Conservation (phyloP, 2,797 vertebrate species). For the Eremophila alpestris region DNA sequence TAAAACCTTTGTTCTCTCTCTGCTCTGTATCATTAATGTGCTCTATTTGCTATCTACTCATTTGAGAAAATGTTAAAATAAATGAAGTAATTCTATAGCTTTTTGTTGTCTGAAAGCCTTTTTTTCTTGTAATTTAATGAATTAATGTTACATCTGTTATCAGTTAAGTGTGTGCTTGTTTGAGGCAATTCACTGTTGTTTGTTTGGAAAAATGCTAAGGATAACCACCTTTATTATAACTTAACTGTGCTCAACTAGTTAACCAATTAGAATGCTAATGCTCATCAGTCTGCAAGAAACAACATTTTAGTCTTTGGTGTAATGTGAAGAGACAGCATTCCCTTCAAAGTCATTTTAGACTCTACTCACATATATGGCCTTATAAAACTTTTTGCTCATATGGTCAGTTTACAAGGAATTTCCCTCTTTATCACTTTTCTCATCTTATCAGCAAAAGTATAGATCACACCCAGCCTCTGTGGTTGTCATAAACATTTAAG, state of each 20-base stretch:
- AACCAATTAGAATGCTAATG: not conserved
- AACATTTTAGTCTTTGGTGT: not conserved
- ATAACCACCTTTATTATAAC: not conserved
- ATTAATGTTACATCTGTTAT: not conserved
- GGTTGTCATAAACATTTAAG: not conserved
- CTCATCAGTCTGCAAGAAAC: not conserved
- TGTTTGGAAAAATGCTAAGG: not conserved
- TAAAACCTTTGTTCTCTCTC: not conserved
- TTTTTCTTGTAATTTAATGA: not conserved
- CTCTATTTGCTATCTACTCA: not conserved
- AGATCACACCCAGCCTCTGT: not conserved
- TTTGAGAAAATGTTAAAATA: not conserved
- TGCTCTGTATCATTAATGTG: not conserved
- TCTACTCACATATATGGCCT: not conserved
- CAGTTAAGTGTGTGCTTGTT: not conserved
- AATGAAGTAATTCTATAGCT: not conserved
- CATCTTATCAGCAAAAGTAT: not conserved
- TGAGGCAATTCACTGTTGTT: not conserved
- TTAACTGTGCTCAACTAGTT: not conserved
- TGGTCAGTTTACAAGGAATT: not conserved
- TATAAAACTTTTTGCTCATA: not conserved
- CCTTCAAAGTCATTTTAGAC: not conserved
- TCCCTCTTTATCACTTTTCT: not conserved
- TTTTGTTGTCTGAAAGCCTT: not conserved
- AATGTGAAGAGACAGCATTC: not conserved